Conservation (phyloP, 2,888 invertebrate genomes). For the Bimastos eiseni region DNA sequence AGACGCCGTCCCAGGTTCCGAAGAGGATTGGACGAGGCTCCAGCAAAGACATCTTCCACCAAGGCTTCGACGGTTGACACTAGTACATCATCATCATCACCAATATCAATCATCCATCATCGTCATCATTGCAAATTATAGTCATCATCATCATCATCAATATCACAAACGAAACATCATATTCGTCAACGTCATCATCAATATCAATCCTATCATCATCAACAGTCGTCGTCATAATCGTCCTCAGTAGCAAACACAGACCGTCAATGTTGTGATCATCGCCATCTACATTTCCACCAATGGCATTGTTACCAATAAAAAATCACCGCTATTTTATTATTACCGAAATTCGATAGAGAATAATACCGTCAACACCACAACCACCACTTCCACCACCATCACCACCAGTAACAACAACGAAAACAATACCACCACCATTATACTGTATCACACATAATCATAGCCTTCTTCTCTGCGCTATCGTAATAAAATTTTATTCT, state of each 20-base stretch:
- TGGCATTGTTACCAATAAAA: too few species aligned
- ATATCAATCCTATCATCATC: neutral
- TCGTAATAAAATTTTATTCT: too few species aligned
- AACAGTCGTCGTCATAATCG: neutral
- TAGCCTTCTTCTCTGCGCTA: too few species aligned
- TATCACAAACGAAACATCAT: too few species aligned
- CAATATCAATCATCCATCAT: neutral
- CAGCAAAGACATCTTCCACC: conserved; percentile 28
- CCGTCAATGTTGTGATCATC: neutral
- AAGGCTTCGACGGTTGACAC: neutral
- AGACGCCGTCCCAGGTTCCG: conserved; percentile 36
- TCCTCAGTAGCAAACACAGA: neutral
- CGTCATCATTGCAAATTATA: neutral
- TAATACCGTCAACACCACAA: too few species aligned
- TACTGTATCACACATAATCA: too few species aligned
- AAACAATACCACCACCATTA: too few species aligned
- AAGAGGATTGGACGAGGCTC: conserved; percentile 8
- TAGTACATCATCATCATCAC: conserved; percentile 22
- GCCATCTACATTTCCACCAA: neutral
- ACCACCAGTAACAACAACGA: too few species aligned
- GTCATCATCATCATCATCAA: neutral
- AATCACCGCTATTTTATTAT: too few species aligned
- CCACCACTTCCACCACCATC: too few species aligned
- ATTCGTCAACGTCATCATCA: neutral
- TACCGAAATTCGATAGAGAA: too few species aligned